Evolutionary conservation across 2,113 vertebrate genomes (phyloP).

Genomic region (Malurus elegans): DNA sequence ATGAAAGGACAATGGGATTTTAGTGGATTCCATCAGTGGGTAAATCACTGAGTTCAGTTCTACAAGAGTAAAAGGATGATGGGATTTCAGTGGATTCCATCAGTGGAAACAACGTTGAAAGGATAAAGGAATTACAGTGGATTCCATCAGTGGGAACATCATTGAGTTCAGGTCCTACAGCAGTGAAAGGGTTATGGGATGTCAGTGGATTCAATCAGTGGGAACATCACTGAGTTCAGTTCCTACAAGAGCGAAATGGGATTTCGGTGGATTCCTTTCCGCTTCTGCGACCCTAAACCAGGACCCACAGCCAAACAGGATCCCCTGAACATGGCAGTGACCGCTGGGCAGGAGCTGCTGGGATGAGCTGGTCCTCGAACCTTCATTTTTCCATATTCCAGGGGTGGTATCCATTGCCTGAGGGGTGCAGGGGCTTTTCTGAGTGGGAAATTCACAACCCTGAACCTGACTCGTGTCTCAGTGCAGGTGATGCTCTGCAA

Average conservation of each 20-base stretch:
- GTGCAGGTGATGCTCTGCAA: neutral
- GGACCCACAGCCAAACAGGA: fast-evolving
- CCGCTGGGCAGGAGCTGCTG: neutral
- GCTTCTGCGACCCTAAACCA: neutral
- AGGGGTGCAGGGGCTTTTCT: neutral
- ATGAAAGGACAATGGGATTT: too few species aligned
- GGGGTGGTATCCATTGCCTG: neutral
- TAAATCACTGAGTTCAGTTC: too few species aligned
- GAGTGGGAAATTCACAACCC: neutral
- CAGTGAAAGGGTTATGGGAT: too few species aligned
- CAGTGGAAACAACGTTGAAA: too few species aligned
- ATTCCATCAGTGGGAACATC: neutral
- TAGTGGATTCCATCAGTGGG: too few species aligned
- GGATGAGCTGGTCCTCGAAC: neutral
- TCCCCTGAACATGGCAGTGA: fast-evolving
- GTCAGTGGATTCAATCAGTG: too few species aligned
- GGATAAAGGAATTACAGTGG: too few species aligned
- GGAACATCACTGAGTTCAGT: too few species aligned
- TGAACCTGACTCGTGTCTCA: neutral
- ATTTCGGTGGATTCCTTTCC: neutral
- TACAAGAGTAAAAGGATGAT: too few species aligned
- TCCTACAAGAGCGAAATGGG: too few species aligned
- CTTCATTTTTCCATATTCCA: neutral
- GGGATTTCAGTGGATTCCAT: too few species aligned
- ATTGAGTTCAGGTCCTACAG: fast-evolving